phyloP scores from a whole-genome alignment of 2,888 invertebrate species.

The Agrochola litura region DNA sequence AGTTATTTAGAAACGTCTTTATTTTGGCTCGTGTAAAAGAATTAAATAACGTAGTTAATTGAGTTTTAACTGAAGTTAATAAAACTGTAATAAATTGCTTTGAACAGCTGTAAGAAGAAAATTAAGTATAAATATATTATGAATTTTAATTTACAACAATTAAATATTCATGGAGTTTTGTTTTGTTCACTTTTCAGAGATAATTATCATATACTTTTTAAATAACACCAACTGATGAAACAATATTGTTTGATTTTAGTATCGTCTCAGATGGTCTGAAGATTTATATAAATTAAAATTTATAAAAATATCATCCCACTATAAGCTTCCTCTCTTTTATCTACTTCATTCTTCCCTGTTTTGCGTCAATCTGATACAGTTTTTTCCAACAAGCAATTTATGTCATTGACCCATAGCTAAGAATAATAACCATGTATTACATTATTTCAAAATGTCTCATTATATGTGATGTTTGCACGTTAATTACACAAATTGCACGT shows the following conservation, averaged over 20 bases:
- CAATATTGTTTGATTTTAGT: conserved; percentile 11
- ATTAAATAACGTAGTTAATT: background rate
- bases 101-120: conserved; percentile 24
- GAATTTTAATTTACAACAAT: background rate
- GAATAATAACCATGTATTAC: conserved; percentile 2
- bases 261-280: background rate
- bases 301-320: background rate
- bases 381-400: background rate
- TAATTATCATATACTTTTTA: background rate
- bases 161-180: conserved; percentile 3
- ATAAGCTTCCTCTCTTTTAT: background rate
- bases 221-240: conserved; percentile 19
- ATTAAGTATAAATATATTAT: conserved; percentile 14
- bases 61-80: background rate
- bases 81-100: conserved; percentile 12
- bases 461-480: conserved; percentile 3
- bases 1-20: background rate
- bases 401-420: background rate
- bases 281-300: background rate
- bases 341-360: background rate
- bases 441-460: conserved; percentile 23
- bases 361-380: background rate
- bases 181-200: too few species aligned
- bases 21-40: background rate
- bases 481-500: conserved; percentile 26